Evolutionary conservation across 2,888 invertebrate species (phyloP), one percentile per base, ranked within the genome.

Genomic region (Salpingus planirostris): DNA sequence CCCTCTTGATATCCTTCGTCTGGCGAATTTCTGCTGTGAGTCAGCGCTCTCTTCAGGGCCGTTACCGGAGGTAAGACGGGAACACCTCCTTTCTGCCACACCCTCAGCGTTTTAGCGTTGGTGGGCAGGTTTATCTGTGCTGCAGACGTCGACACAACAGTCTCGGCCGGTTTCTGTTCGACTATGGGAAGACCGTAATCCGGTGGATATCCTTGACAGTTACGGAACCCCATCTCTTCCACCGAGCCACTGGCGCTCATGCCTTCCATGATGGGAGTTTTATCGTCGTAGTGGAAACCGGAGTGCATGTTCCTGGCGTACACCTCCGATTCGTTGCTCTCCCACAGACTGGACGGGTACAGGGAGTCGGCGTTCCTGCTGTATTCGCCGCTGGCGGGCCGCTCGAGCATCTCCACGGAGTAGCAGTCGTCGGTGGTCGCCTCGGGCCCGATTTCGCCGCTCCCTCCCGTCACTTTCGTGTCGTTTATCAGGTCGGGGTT

Each of bases 1-100:
- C 90, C 90, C 68, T 90, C 90, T 64, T 89, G 89, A 63, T 89
- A 90, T 41, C 88, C 87, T 65, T 91, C 90, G 57, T 91, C 91
- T 23, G 87, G 83, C 13, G 89, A 84, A 62, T 86, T 88, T 57
- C 89, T 78, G 53, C 79, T 84, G 64, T 80, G 83, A 49, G 80
- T 81, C 43, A 88, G 74, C 38, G 83, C 88, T 43, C 88, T 78
- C 64, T 89, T 89, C 45, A 87, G 73, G 43, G 86, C 85, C 37
- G 85, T 81, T 24, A 88, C 87, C 12, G 87, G 89, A 15, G 86
- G 88, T 57, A 87, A 67, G 35, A 88, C 88, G 39, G 87, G 87
- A 42, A 86, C 85, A 35, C 73, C 73, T 46, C 84, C 86, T 46
- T 84, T 80, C 62, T 87, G 87, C 87, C 88, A 88, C 45, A 88